A percentile compares a stretch with the other conserved stretches of the same genome.
These are phyloP conservation scores for Amblyornis subalaris DNA, from an alignment of 2,113 vertebrate genomes.

Conservation along the genomic window DNA sequence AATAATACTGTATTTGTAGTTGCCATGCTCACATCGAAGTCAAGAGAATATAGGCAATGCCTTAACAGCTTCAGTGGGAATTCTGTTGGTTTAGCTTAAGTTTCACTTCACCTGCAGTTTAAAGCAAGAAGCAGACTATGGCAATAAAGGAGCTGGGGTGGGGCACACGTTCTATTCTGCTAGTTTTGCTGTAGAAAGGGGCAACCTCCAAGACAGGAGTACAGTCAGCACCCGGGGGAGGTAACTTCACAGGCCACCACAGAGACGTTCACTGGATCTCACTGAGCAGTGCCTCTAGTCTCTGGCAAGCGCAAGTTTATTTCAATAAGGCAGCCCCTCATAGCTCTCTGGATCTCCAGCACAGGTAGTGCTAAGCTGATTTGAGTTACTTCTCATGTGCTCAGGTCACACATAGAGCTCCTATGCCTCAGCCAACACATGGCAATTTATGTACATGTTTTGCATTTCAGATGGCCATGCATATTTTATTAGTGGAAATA, in stretches of 20 bases:
- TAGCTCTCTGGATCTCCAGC: rapidly evolving
- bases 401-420: background rate
- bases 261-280: background rate
- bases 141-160: background rate
- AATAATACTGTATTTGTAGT: background rate
- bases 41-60: background rate
- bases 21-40: background rate
- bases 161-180: background rate
- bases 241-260: background rate
- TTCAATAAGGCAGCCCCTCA: background rate
- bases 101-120: background rate
- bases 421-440: background rate
- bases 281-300: background rate
- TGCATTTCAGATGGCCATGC: background rate
- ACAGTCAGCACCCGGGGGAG: background rate
- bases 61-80: background rate
- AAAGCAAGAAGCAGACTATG: background rate
- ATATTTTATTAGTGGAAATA: constrained; percentile 12
- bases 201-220: background rate
- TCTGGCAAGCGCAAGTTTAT: background rate
- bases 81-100: background rate
- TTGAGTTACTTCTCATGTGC: background rate
- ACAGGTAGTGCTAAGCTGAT: background rate
- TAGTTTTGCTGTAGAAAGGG: background rate
- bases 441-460: background rate